A percentile compares a stretch with the other conserved stretches of the same genome.
phyloP scores from a whole-genome alignment of 2,888 invertebrate genomes.

The Eristalis arbustorum region DNA sequence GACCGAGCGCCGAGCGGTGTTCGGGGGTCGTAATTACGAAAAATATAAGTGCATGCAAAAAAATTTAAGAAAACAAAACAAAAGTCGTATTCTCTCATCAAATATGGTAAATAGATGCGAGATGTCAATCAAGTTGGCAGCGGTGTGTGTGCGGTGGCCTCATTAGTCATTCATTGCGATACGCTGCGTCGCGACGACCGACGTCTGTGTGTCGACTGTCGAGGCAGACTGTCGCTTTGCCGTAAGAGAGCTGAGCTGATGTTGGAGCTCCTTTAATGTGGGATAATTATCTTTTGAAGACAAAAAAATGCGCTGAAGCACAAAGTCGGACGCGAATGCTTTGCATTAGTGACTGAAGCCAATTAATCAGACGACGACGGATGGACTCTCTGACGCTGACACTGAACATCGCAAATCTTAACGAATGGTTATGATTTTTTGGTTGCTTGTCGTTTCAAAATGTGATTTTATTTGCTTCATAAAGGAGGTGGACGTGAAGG shows the following conservation, averaged over 20 bases:
- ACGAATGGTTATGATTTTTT: not conserved
- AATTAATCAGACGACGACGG: slow-evolving; percentile 30
- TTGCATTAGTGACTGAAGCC: slow-evolving; percentile 32
- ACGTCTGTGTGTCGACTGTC: not conserved
- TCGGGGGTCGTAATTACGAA: slow-evolving; percentile 58
- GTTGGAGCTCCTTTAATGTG: slow-evolving; percentile 27
- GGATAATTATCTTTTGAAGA: slow-evolving; percentile 29
- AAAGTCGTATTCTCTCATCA: slow-evolving; percentile 56
- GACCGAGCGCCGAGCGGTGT: slow-evolving; percentile 36
- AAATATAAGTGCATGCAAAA: slow-evolving; percentile 58
- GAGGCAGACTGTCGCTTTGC: not conserved
- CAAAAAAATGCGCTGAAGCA: not conserved
- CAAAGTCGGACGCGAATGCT: slow-evolving; percentile 11
- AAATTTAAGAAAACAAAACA: slow-evolving; percentile 20
- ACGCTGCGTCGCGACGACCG: slow-evolving; percentile 26
- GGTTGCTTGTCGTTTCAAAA: not conserved
- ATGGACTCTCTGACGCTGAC: not conserved
- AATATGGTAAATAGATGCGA: slow-evolving; percentile 69
- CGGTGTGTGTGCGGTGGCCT: slow-evolving; percentile 58
- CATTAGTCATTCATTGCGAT: slow-evolving; percentile 63
- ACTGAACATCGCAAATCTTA: not conserved
- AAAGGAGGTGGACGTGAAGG: not conserved
- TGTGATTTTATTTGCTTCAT: not conserved
- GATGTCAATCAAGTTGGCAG: slow-evolving; percentile 65
- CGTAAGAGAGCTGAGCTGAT: not conserved